Evolutionary conservation across 2,797 vertebrate genomes (phyloP), one percentile per base, ranked within the genome.

Genomic region (Tokudaia tokunoshimensis): DNA sequence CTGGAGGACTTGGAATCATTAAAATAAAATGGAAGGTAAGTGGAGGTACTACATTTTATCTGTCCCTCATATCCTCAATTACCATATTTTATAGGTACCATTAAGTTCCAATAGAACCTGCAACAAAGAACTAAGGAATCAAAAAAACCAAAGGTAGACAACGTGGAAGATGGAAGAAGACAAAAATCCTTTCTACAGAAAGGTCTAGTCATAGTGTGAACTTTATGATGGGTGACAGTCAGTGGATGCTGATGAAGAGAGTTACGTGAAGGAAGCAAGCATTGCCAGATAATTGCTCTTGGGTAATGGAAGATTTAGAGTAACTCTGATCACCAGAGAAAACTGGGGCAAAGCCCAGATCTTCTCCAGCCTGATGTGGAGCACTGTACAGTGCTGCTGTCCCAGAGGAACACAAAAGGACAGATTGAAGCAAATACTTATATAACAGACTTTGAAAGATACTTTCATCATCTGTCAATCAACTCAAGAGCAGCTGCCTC

Each of bases 141-240:
- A 8, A 75, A n/a, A 6, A 52, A 75, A 70, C 8, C 14, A 59
- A 75, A 75, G 14, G 3, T 41, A 37, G 44, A 57, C 24, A 52
- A 57, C 12, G n/a, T 20, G 0, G 47, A 74, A 44, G 19, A 59
- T 44, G 1, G 44, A 31, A 89, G 22, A 13, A 88, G 7, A 26
- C 9, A 70, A 74, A n/a, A 76, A 59, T 15, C 10, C 15, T 57
- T 7, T 1, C 24, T 59, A 10, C 3, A 24, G 20, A 20, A 19
- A 57, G 6, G 8, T 31, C 13, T 31, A 15, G 72, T 17, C 31
- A 14, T 1, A 1, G 9, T 1, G 0, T 6, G 13, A 78, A 29
- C n/a, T 22, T 59, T 19, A 8, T 8, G 31, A 20, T 2, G 6
- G 15, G 13, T 4, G 13, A 11, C 1, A 11, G 31, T 4, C 15